These are phyloP conservation scores for Cygnus olor DNA, from an alignment of 2,797 vertebrate species.

Conservation along the genomic window DNA sequence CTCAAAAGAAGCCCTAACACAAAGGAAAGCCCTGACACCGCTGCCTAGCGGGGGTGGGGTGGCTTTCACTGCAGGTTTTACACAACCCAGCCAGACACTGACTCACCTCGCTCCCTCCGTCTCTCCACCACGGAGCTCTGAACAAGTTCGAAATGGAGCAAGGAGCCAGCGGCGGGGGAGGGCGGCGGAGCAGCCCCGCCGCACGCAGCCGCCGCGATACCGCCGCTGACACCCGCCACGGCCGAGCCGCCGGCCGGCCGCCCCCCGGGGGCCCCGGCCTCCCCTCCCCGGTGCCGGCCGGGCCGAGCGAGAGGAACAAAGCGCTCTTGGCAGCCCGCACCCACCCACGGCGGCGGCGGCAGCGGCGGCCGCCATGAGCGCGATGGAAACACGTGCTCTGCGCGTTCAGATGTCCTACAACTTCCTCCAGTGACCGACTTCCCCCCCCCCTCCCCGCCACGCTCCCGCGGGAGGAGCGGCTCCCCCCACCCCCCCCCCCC, in stretches of 20 bases:
- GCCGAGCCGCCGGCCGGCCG: too few species aligned
- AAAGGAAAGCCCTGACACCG: slow-evolving; percentile 68
- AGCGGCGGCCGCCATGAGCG: slow-evolving; percentile 76
- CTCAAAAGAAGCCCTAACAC: slow-evolving; percentile 56
- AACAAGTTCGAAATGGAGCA: slow-evolving; percentile 68
- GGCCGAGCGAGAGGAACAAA: slow-evolving; percentile 79
- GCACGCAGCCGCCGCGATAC: slow-evolving; percentile 56
- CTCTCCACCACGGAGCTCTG: slow-evolving; percentile 50
- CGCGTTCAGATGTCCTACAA: slow-evolving; percentile 77
- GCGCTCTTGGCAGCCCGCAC: slow-evolving; percentile 79
- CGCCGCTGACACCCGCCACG: slow-evolving; percentile 15
- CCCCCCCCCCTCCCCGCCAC: slow-evolving; percentile 44
- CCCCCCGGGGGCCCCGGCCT: not conserved
- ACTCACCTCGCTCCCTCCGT: slow-evolving; percentile 71
- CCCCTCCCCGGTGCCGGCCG: slow-evolving; percentile 63
- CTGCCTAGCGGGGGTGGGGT: slow-evolving; percentile 40
- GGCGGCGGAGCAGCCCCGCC: slow-evolving; percentile 53
- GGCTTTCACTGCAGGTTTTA: slow-evolving; percentile 63
- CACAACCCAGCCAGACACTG: slow-evolving; percentile 71
- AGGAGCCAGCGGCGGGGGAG: slow-evolving; percentile 52
- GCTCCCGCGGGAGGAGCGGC: slow-evolving; percentile 32
- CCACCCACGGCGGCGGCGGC: slow-evolving; percentile 71
- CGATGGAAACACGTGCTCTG: slow-evolving; percentile 83
- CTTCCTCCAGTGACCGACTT: slow-evolving; percentile 75
- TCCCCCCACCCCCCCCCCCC: not conserved